phyloP scores from a whole-genome alignment of 2,797 vertebrate species.

The Allobates femoralis region DNA sequence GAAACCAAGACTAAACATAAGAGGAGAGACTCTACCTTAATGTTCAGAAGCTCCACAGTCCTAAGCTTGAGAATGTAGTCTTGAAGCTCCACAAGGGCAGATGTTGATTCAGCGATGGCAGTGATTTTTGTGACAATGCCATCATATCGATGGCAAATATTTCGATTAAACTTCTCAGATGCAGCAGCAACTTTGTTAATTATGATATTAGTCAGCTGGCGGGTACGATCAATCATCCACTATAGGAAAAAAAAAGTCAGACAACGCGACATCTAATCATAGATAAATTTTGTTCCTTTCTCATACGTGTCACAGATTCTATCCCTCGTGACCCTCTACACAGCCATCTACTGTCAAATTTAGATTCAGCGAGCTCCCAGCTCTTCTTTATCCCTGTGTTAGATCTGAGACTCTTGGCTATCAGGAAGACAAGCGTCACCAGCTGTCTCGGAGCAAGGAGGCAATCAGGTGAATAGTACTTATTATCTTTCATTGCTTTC shows the following conservation, averaged over 20 bases:
- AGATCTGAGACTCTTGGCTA: constrained; percentile 83
- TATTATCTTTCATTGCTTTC: constrained; percentile 83
- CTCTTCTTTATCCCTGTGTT: constrained; percentile 80
- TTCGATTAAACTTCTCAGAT: constrained; percentile 80
- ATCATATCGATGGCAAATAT: constrained; percentile 74
- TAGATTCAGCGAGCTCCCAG: constrained; percentile 78
- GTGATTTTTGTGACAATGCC: constrained; percentile 76
- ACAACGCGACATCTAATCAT: constrained; percentile 82
- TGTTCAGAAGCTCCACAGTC: constrained; percentile 65
- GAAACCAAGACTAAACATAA: background rate
- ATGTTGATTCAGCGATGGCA: constrained; percentile 70
- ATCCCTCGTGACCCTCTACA: constrained; percentile 80
- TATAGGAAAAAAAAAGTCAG: constrained; percentile 74
- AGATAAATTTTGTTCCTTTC: constrained; percentile 81
- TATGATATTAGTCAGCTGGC: constrained; percentile 80
- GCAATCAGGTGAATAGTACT: constrained; percentile 84
- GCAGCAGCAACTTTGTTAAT: constrained; percentile 81
- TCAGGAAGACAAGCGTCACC: constrained; percentile 81
- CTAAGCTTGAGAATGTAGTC: constrained; percentile 68
- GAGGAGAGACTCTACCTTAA: constrained; percentile 74
- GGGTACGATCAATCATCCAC: constrained; percentile 78
- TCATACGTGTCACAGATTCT: constrained; percentile 77
- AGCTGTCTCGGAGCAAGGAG: constrained; percentile 82
- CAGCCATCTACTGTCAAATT: constrained; percentile 81
- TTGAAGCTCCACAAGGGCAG: constrained; percentile 70